Percentiles rank a stretch among this genome's conserved stretches.
These are phyloP conservation scores for Coptodon bakossiorum DNA, from an alignment of 2,113 vertebrate species.

Conservation along the genomic window DNA sequence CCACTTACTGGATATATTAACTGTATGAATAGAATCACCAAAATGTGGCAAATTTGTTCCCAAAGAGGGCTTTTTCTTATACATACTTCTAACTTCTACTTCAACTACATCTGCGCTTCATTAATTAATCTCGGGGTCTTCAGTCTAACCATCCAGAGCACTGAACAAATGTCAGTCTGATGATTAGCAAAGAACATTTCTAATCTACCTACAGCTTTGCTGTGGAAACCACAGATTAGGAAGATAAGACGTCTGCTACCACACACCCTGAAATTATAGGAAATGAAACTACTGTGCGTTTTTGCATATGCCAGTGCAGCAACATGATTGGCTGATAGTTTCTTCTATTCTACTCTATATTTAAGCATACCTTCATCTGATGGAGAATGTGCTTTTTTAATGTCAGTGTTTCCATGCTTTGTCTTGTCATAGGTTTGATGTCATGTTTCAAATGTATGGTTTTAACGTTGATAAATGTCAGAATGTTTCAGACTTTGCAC, in stretches of 20 bases:
- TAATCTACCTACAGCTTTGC: background rate
- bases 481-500: background rate
- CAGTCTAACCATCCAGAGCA: background rate
- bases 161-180: background rate
- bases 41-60: fast-evolving
- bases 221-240: background rate
- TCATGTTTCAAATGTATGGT: fast-evolving
- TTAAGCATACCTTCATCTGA: background rate
- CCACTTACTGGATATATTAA: background rate
- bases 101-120: background rate
- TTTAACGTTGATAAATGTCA: background rate
- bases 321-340: background rate
- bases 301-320: background rate
- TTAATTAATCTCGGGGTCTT: background rate
- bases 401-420: background rate
- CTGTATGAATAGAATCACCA: fast-evolving
- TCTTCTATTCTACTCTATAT: background rate
- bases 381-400: background rate
- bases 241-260: background rate
- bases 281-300: background rate
- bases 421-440: background rate
- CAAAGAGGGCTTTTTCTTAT: fast-evolving
- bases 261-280: background rate
- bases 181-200: background rate
- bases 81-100: fast-evolving